Percentiles rank a stretch among this genome's conserved stretches.
Conservation (phyloP, 2,888 invertebrate genomes). For the Epirrhoe alternata region DNA sequence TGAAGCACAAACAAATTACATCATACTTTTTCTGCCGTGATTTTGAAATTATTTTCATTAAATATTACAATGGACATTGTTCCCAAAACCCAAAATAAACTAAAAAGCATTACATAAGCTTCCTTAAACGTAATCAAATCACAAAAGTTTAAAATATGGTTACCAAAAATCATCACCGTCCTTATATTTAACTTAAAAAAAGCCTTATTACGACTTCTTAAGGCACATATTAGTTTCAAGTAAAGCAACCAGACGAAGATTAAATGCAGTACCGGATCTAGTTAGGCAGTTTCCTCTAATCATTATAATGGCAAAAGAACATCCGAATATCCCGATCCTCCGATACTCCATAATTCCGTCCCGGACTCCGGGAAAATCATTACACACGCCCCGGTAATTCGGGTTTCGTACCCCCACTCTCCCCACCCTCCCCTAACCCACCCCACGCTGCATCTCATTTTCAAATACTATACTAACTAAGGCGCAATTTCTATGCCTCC, state of each 20-base stretch:
- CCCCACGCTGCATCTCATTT: constrained; percentile 83
- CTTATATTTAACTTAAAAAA: too few relatives aligned
- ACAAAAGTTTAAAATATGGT: too few relatives aligned
- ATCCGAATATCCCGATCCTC: constrained; percentile 65
- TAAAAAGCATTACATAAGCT: too few relatives aligned
- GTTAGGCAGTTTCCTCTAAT: constrained; percentile 54
- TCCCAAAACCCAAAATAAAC: too few relatives aligned
- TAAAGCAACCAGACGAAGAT: constrained; percentile 5
- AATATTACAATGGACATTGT: too few relatives aligned
- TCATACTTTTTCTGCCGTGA: too few relatives aligned
- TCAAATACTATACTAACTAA: constrained; percentile 77
- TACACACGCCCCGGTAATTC: constrained; percentile 84
- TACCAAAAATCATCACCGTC: too few relatives aligned
- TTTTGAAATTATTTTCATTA: too few relatives aligned
- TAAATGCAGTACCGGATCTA: constrained; percentile 35
- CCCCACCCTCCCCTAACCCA: constrained; percentile 43
- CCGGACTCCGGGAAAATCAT: constrained; percentile 84
- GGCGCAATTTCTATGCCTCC: constrained; percentile 66
- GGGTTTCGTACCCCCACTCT: constrained; percentile 74
- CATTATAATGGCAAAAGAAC: constrained; percentile 61
- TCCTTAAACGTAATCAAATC: too few relatives aligned
- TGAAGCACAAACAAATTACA: too few relatives aligned
- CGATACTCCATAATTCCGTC: constrained; percentile 81
- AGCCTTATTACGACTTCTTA: too few relatives aligned
- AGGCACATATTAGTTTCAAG: too few relatives aligned